Evolutionary conservation across 2,888 invertebrate genomes (phyloP).

Genomic region (Dryobotodes eremita): DNA sequence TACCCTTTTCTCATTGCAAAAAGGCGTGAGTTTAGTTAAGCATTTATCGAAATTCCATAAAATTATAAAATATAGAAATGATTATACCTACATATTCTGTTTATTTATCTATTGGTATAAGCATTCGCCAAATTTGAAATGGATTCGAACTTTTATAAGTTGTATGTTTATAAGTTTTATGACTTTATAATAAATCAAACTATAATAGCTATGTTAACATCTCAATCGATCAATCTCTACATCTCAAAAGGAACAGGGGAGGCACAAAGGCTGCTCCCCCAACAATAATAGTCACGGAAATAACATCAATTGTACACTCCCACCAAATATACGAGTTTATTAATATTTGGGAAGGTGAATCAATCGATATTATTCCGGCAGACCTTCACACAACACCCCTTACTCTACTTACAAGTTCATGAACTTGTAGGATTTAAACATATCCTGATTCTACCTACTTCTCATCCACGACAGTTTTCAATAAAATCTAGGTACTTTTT

Average conservation of each 20-base stretch:
- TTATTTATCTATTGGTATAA: no score
- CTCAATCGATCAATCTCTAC: constrained; percentile 41
- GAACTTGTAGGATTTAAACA: not conserved
- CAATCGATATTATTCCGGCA: not conserved
- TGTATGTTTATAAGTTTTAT: not conserved
- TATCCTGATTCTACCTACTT: not conserved
- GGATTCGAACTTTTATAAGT: not conserved
- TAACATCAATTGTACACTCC: constrained; percentile 35
- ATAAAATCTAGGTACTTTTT: not conserved
- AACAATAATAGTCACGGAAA: constrained; percentile 32
- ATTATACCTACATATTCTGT: not conserved
- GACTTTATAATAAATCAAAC: constrained; percentile 40
- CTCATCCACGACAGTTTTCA: not conserved
- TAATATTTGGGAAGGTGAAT: constrained; percentile 16
- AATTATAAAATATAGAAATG: not conserved
- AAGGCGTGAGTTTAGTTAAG: not conserved
- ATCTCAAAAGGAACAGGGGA: constrained; percentile 58
- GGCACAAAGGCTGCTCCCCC: constrained; percentile 57
- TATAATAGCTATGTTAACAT: not conserved
- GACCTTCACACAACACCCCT: not conserved
- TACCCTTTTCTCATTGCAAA: no score
- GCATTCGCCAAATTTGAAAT: not conserved
- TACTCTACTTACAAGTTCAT: not conserved
- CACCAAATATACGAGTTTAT: constrained; percentile 26
- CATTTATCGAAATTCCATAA: not conserved